Base-by-base conservation (phyloP, 1,140 invertebrate species). In the Lethrus apterus region DNA sequence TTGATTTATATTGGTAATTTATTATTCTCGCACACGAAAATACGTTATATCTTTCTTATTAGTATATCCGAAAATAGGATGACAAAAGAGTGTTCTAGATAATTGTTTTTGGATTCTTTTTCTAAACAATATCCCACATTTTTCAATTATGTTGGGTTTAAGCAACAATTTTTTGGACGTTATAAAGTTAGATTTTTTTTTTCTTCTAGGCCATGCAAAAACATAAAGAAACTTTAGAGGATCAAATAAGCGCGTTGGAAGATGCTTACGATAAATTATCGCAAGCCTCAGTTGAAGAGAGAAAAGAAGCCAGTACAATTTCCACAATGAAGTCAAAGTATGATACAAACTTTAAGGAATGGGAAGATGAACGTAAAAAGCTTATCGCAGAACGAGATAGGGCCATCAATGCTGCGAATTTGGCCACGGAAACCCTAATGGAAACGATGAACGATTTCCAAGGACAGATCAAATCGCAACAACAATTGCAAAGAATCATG, bases 391-490 rank as follows among this genome's bases (percentile, higher is more conserved):
- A 42, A 42, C 38, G 38, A 13, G 33, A 46, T 19, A 30, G 30
- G 11, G 44, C 44, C 19, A 26, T 46, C 11, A 17, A 36, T 32
- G 44, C 33, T 4, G 44, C 44, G 8, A 46, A 26, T 17, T 21
- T 46, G 10, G 32, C 44, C 9, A 36, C 44, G 3, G 17, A 35
- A 35, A 46, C 24, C 2, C 21, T 46, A n/a, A 31, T 35, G 14
- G 44, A 46, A 11, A 46, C 44, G 2, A 24, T 46, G 14, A 23
- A 30, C 14, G 44, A 46, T 14, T 46, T 35, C 33, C 32, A 46
- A 36, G 19, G 18, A 24, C 32, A 35, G 20, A 32, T 36, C 11
- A 32, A 46, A 11, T 17, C 34, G 4, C 34, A 46, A 21, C 20
- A 44, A 17, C 18, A 33, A 19, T 15, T 44, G 4, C 43, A 44